Percentiles rank a stretch among this genome's conserved stretches.
phyloP scores from a whole-genome alignment of 2,113 vertebrate species.

The Forbesichthys agassizii region DNA sequence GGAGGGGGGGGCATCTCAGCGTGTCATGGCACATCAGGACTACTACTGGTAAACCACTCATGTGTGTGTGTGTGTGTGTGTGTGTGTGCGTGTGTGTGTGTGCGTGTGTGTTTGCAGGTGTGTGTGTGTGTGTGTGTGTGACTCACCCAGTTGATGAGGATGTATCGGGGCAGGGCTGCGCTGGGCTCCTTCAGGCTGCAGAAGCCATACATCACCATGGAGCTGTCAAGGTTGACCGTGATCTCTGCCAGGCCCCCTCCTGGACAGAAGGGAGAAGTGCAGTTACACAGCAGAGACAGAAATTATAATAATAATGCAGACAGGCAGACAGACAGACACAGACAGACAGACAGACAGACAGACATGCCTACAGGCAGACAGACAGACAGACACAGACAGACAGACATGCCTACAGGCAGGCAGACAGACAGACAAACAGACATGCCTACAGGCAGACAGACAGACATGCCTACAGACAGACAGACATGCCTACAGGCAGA shows the following conservation, averaged over 20 bases:
- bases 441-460: too few species aligned
- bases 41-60: neutral
- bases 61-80: too few species aligned
- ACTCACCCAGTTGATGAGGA: constrained; percentile 98
- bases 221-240: constrained; percentile 87
- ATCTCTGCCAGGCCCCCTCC: constrained; percentile 92
- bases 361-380: too few species aligned
- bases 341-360: neutral
- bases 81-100: too few species aligned
- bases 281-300: neutral
- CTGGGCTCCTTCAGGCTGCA: constrained; percentile 93
- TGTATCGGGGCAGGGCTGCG: constrained; percentile 90
- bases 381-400: neutral
- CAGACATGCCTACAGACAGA: too few species aligned
- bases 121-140: neutral
- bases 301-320: too few species aligned
- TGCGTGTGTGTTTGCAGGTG: too few species aligned
- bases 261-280: constrained; percentile 48
- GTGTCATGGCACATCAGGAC: neutral
- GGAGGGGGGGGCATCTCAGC: neutral
- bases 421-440: too few species aligned
- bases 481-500: neutral
- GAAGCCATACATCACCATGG: constrained; percentile 97
- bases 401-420: neutral
- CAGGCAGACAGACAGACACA: neutral